A percentile compares a stretch with the other conserved stretches of the same genome.
phyloP scores from a whole-genome alignment of 2,797 vertebrate genomes.

The Alfaro cultratus region DNA sequence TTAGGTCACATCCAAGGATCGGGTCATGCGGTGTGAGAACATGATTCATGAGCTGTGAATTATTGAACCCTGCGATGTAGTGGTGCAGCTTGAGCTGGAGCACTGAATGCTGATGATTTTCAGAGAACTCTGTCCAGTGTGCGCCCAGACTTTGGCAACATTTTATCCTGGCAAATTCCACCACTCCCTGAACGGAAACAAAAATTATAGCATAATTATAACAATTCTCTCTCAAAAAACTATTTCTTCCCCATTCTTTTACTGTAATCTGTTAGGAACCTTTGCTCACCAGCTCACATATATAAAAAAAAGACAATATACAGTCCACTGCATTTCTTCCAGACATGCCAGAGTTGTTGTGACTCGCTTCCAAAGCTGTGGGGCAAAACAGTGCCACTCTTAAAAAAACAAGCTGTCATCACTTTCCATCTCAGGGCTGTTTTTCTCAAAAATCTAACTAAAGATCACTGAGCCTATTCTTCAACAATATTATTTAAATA shows the following conservation, averaged over 20 bases:
- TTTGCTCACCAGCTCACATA: no score
- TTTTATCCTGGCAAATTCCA: neutral
- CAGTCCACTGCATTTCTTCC: constrained; percentile 35
- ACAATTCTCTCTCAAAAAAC: neutral
- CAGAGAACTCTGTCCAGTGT: neutral
- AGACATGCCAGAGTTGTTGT: constrained; percentile 41
- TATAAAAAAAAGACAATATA: constrained; percentile 12
- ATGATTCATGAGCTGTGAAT: neutral
- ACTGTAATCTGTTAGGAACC: constrained; percentile 16
- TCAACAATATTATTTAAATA: constrained; percentile 3
- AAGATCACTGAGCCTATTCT: constrained; percentile 22
- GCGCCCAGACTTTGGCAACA: neutral
- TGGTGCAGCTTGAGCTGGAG: neutral
- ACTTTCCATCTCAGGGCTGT: constrained; percentile 31
- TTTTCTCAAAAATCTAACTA: constrained; percentile 34
- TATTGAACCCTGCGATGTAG: neutral
- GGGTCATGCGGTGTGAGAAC: no score
- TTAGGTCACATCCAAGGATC: neutral
- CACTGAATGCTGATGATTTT: neutral
- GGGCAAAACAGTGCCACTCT: constrained; percentile 15
- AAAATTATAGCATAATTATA: no score
- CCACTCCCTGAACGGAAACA: neutral
- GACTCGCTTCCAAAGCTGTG: neutral
- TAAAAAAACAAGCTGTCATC: constrained; percentile 33
- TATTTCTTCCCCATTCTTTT: neutral